These are phyloP conservation scores for Micropoecilia bifurca DNA, from an alignment of 2,797 vertebrate genomes.

Conservation along the genomic window DNA sequence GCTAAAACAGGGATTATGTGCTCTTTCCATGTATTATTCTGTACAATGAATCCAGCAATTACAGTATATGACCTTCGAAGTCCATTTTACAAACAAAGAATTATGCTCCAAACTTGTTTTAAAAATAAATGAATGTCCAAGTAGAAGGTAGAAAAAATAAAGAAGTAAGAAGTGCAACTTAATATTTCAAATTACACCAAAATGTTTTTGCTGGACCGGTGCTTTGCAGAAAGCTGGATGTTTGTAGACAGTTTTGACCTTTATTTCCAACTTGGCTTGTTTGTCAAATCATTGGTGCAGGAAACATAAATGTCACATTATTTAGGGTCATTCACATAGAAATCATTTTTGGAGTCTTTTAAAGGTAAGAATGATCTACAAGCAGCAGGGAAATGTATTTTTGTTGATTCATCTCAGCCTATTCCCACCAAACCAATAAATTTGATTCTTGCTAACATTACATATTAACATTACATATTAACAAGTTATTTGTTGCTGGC, in stretches of 20 bases:
- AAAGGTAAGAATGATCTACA: not conserved
- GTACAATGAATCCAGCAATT: not conserved
- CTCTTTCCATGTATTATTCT: not conserved
- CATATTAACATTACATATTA: not conserved
- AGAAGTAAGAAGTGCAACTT: not conserved
- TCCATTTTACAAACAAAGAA: not conserved
- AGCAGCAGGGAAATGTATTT: not conserved
- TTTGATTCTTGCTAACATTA: not conserved
- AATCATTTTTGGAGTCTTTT: not conserved
- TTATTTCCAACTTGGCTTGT: not conserved
- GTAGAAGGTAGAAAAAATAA: not conserved
- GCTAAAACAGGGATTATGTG: not conserved
- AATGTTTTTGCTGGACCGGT: not conserved
- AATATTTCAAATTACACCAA: not conserved
- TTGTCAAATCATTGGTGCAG: not conserved
- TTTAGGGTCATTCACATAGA: not conserved
- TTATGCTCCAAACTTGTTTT: not conserved
- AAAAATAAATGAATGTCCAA: not conserved
- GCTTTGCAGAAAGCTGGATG: not conserved
- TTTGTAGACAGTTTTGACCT: not conserved
- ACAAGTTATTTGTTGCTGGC: not conserved
- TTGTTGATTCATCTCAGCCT: not conserved
- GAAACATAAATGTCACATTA: slow-evolving; percentile 2
- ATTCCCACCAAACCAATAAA: not conserved
- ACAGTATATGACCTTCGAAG: not conserved